Evolutionary conservation across 2,113 vertebrate genomes (phyloP).

Genomic region (Stictonetta naevosa): DNA sequence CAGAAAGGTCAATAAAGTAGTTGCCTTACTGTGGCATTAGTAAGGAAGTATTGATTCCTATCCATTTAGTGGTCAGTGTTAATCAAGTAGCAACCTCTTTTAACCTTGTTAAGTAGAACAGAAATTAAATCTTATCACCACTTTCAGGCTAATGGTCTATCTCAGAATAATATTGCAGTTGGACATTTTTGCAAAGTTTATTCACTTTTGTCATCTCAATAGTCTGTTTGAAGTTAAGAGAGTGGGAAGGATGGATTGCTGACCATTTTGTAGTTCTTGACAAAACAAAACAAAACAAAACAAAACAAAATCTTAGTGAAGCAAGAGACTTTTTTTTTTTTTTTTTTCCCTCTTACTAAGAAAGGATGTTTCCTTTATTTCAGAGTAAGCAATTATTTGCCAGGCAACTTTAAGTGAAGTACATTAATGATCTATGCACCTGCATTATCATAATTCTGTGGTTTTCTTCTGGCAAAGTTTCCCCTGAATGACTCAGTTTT

Average conservation of each 20-base stretch:
- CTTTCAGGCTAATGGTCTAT: neutral
- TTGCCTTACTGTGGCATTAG: constrained; percentile 8
- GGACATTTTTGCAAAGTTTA: neutral
- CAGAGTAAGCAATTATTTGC: neutral
- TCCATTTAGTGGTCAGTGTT: constrained; percentile 33
- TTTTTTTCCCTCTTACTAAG: neutral
- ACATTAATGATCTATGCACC: neutral
- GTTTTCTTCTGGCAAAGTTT: neutral
- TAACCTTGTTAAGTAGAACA: constrained; percentile 46
- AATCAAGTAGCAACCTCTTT: constrained; percentile 30
- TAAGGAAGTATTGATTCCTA: constrained; percentile 64
- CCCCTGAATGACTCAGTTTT: neutral
- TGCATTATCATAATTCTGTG: neutral
- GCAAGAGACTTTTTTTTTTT: neutral
- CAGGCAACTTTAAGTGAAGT: neutral
- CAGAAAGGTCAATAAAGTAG: constrained; percentile 21
- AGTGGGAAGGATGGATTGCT: neutral
- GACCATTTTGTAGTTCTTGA: neutral
- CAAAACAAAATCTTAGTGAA: neutral
- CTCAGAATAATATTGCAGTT: neutral
- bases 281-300: constrained; percentile 1
- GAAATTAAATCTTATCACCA: constrained; percentile 39
- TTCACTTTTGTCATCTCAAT: neutral
- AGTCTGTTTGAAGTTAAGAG: neutral
- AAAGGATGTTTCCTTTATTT: neutral